These are phyloP conservation scores for Rhabditoides inermis DNA, from an alignment of 2,888 invertebrate genomes.

Conservation along the genomic window DNA sequence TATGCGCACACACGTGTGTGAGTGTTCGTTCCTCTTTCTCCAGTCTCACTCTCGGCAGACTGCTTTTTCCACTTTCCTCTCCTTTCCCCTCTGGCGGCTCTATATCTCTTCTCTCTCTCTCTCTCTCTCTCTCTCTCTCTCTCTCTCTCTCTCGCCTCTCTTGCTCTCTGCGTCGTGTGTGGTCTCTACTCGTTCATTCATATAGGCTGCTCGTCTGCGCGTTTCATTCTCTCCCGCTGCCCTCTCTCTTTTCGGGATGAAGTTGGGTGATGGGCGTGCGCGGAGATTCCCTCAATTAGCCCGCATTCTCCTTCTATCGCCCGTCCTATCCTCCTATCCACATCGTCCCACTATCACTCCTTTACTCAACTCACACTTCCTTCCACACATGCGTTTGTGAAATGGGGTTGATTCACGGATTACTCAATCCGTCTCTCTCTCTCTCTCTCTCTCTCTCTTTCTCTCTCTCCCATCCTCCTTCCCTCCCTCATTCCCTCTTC, in stretches of 20 bases:
- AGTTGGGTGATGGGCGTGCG: background rate
- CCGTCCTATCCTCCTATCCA: background rate
- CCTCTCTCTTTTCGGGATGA: background rate
- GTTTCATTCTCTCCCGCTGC: too few relatives aligned
- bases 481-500: background rate
- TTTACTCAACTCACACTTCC: background rate
- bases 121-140: background rate
- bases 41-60: background rate
- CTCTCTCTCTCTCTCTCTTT: background rate
- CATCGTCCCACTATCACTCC: background rate
- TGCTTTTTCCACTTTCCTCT: background rate
- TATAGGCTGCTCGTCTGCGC: background rate
- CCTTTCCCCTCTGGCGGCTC: background rate
- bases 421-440: background rate
- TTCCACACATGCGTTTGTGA: background rate
- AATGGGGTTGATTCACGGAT: background rate
- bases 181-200: background rate
- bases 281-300: background rate
- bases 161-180: background rate
- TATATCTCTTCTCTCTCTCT: slow-evolving; percentile 1
- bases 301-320: background rate
- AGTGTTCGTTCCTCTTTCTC: too few relatives aligned
- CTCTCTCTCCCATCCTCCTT: slow-evolving; percentile 1
- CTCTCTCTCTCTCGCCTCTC: slow-evolving; percentile 1
- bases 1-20: too few relatives aligned